Percentiles rank a stretch among this genome's conserved stretches.
phyloP scores from a whole-genome alignment of 2,113 vertebrate species.

The Ophthalmolycus amberensis region DNA sequence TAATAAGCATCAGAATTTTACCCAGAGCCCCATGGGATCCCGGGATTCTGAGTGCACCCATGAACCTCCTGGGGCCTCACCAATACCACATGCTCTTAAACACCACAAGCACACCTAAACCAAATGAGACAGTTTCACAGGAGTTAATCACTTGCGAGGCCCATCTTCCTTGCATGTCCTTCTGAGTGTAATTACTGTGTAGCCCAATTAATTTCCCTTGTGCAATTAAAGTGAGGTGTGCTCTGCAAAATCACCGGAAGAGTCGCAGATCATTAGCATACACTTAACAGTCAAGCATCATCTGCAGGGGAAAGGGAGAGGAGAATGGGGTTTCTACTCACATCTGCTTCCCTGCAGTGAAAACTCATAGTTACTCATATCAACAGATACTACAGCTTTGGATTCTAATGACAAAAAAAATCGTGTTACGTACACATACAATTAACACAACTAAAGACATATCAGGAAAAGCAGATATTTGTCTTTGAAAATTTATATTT shows the following conservation, averaged over 20 bases:
- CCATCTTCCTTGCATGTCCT: constrained; percentile 19
- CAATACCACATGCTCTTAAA: constrained; percentile 13
- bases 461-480: neutral
- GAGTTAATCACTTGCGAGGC: constrained; percentile 43
- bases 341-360: neutral
- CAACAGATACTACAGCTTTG: neutral
- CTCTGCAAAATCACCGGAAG: constrained; percentile 44
- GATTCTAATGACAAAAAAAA: neutral
- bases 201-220: constrained; percentile 52
- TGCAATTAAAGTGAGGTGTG: constrained; percentile 41
- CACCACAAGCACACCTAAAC: constrained; percentile 17
- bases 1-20: constrained; percentile 36
- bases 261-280: constrained; percentile 34
- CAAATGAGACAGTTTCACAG: constrained; percentile 25
- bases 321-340: neutral
- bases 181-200: constrained; percentile 49
- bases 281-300: constrained; percentile 15
- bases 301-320: constrained; percentile 9
- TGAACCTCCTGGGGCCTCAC: neutral
- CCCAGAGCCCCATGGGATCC: constrained; percentile 20
- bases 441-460: neutral
- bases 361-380: neutral
- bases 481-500: neutral
- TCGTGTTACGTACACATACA: neutral
- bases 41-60: constrained; percentile 2